phyloP scores from a whole-genome alignment of 1,140 invertebrate species.

The Aphaenogaster ashmeadi region DNA sequence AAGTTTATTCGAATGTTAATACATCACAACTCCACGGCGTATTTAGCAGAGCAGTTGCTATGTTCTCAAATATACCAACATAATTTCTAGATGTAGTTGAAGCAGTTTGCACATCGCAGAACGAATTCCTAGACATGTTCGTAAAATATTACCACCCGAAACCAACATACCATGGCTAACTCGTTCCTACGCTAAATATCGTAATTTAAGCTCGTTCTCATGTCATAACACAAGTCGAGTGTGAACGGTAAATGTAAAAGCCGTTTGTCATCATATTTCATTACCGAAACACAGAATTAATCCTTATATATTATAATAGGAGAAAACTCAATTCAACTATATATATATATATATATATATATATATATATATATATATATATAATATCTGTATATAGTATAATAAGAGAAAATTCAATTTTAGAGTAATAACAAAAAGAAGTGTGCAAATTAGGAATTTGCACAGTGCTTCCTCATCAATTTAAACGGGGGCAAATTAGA shows the following conservation, averaged over 20 bases:
- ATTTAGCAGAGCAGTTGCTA: constrained; percentile 36
- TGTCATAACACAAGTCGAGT: not conserved
- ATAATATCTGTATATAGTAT: too few species aligned
- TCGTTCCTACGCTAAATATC: not conserved
- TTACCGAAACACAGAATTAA: not conserved
- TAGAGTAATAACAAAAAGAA: too few species aligned
- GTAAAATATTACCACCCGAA: constrained; percentile 13
- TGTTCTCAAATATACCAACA: constrained; percentile 38
- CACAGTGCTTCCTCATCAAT: too few species aligned
- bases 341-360: too few species aligned
- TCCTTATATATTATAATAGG: not conserved
- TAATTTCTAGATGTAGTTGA: constrained; percentile 35
- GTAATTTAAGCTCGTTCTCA: not conserved
- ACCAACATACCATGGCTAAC: not conserved
- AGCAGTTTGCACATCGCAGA: constrained; percentile 14
- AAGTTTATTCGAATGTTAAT: constrained; percentile 58
- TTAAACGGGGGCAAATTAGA: too few species aligned
- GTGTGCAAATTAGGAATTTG: too few species aligned
- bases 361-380: too few species aligned
- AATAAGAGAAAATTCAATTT: too few species aligned
- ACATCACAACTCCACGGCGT: constrained; percentile 20
- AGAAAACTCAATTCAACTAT: not conserved
- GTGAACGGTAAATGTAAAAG: not conserved
- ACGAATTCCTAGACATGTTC: constrained; percentile 29
- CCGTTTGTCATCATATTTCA: not conserved